Evolutionary conservation across 2,113 vertebrate genomes (phyloP).

Genomic region (Sciurus niger): DNA sequence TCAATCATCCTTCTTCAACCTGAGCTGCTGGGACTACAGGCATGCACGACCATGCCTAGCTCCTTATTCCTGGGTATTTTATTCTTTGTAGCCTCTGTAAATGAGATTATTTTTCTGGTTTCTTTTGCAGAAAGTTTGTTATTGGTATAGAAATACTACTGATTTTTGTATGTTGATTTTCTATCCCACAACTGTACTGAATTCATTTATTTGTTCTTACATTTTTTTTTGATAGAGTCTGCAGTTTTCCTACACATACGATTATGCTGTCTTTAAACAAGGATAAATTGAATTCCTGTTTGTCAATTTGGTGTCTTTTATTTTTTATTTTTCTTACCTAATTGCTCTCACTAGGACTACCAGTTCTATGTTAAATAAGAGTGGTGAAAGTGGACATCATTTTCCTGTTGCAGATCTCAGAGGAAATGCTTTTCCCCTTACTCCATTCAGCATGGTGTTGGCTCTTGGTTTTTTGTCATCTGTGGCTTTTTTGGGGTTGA

Average conservation of each 20-base stretch:
- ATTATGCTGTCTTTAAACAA: background rate
- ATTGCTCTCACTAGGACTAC: background rate
- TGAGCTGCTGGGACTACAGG: too few species aligned
- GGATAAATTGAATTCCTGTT: background rate
- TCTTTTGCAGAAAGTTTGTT: background rate
- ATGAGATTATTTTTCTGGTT: background rate
- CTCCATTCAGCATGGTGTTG: background rate
- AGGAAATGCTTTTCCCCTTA: background rate
- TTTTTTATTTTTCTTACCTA: background rate
- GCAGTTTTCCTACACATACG: background rate
- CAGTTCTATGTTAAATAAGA: background rate
- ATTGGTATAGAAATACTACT: background rate
- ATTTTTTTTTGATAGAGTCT: too few species aligned
- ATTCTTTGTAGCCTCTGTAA: background rate
- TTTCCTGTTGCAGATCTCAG: background rate
- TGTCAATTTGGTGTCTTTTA: background rate
- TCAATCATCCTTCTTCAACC: too few species aligned
- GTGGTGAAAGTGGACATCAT: background rate
- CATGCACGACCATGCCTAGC: too few species aligned
- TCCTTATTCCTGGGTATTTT: background rate
- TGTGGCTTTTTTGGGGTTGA: background rate
- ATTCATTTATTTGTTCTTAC: background rate
- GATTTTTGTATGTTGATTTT: background rate
- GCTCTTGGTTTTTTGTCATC: background rate
- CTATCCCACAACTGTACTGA: background rate